Evolutionary conservation across 1,140 invertebrate genomes (phyloP), one percentile per base, ranked within the genome.

Genomic region (Temnothorax nylanderi): DNA sequence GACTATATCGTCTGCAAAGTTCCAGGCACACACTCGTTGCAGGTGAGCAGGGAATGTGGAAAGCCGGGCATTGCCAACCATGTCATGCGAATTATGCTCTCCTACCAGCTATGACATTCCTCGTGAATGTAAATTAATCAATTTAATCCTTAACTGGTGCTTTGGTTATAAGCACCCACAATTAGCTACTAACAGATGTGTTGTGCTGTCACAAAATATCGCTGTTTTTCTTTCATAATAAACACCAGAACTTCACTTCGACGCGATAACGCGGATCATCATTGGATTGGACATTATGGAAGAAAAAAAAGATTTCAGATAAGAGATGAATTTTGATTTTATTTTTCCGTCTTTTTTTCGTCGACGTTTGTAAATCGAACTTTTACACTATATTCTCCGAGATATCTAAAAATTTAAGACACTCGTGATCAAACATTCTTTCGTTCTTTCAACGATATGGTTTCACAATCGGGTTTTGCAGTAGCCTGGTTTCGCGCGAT

Each of bases 1-100:
- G 49, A 44, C 49, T 82, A 82, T 71, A 71, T 82, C 67, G 54
- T 82, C 67, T 58, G 41, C 71, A 82, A 82, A 82, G 80, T 82
- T 82, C 21, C 51, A n/a, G 51, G 71, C 80, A 74, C 37, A 58
- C 49, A 67, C 80, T 72, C 37, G 80, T 82, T 82, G 47, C 51
- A 82, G 67, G 67, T 74, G 67, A 82, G 41, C 41, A 69, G 65
- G 41, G 65, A 69, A 44, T 32, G 47, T 16, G 41, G 67, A 74
- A 47, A 21, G 54, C 41, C 13, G 26, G 13, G 37, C 26, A 72
- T 74, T 44, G 41, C 65, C 37, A 41, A 72, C 6, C 51, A 32
- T 74, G 67, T 74, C 54, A 74, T 41, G 80, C 80, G 54, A 82
- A 82, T 82, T 82, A 82, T 82, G 80, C 26, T 58, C 34, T 51